phyloP scores from a whole-genome alignment of 2,113 vertebrate species.

The Corythornis madagascariensis region DNA sequence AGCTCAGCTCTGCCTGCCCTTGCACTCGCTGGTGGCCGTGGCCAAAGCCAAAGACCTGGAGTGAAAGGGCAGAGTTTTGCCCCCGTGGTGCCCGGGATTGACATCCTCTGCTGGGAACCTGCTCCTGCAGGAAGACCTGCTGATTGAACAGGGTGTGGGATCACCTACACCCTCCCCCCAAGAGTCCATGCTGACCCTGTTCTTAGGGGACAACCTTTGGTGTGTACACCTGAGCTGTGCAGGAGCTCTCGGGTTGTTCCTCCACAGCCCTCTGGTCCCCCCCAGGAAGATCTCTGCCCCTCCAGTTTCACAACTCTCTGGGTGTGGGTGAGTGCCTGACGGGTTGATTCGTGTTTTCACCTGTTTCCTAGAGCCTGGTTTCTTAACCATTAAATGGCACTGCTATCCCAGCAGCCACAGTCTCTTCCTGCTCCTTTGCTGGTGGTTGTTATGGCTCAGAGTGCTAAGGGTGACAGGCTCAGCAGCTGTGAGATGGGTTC shows the following conservation, averaged over 20 bases:
- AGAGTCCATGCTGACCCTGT: not conserved
- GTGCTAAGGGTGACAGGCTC: not conserved
- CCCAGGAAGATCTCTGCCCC: not conserved
- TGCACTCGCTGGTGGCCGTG: not conserved
- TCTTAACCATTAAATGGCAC: not conserved
- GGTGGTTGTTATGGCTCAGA: not conserved
- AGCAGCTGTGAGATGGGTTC: not conserved
- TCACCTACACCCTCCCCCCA: not conserved
- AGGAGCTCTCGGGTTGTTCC: not conserved
- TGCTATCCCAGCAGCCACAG: not conserved
- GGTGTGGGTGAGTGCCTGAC: not conserved
- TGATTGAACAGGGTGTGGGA: not conserved
- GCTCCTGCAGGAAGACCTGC: not conserved
- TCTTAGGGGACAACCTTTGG: not conserved
- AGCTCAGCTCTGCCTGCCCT: conserved; percentile 13
- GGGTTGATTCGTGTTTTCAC: not conserved
- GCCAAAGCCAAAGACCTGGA: not conserved
- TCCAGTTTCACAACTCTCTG: not conserved
- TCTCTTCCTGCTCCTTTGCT: not conserved
- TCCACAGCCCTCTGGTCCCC: not conserved
- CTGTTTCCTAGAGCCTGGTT: not conserved
- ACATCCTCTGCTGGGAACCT: not conserved
- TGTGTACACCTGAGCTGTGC: not conserved
- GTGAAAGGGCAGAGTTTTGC: not conserved
- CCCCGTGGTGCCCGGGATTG: accelerated